Percentiles rank a stretch among this genome's conserved stretches.
Evolutionary conservation across 1,140 invertebrate species (phyloP).

Genomic region (Drosophila prosaltans): DNA sequence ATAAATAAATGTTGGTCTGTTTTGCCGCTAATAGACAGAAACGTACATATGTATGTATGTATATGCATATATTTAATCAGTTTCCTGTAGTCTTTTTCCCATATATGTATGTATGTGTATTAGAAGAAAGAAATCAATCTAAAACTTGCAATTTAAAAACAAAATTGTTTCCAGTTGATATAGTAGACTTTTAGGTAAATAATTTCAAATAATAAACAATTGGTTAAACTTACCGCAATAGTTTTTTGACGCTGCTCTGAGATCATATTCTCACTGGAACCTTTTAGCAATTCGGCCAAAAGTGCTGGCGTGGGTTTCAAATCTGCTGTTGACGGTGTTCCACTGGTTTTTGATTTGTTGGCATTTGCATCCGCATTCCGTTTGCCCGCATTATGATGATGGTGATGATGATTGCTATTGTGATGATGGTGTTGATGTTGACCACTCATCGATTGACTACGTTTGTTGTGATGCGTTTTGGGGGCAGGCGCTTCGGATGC

Average conservation of each 20-base stretch:
- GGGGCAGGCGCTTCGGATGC: conserved; percentile 68
- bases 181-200: too few relatives aligned
- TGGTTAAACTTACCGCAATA: conserved; percentile 65
- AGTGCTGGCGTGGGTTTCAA: conserved; percentile 88
- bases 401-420: conserved; percentile 49
- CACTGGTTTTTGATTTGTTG: conserved; percentile 47
- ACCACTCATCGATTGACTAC: conserved; percentile 66
- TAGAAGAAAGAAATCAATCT: too few relatives aligned
- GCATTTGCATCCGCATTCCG: conserved; percentile 57
- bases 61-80: too few relatives aligned
- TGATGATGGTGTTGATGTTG: conserved; percentile 39
- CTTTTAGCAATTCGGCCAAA: conserved; percentile 88
- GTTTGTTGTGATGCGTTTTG: conserved; percentile 71
- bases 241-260: conserved; percentile 83
- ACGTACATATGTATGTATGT: too few relatives aligned
- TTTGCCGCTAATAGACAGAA: too few relatives aligned
- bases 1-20: too few relatives aligned
- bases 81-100: too few relatives aligned
- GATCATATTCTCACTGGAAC: conserved; percentile 89
- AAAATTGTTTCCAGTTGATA: too few relatives aligned
- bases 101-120: too few relatives aligned
- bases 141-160: too few relatives aligned
- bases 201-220: neutral
- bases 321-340: conserved; percentile 43
- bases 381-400: conserved; percentile 51